Evolutionary conservation across 1,140 invertebrate genomes (phyloP).

Genomic region (Scylla paramamosain): DNA sequence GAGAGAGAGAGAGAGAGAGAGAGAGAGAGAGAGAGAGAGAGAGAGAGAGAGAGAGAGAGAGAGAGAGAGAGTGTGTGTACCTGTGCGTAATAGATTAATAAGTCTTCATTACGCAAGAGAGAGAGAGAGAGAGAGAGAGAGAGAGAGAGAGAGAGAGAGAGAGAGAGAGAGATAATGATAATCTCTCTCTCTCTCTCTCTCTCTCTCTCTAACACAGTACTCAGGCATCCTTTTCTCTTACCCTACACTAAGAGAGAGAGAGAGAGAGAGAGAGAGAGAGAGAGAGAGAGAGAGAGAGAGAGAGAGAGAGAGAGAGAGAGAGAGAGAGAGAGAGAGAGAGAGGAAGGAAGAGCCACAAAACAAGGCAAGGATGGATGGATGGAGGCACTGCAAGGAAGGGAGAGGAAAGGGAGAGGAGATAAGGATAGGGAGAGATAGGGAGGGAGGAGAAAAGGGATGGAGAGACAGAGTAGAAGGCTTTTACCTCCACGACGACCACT

Average conservation of each 20-base stretch:
- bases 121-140: background rate
- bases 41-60: too few species aligned
- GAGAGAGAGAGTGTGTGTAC: background rate
- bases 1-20: too few species aligned
- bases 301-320: background rate
- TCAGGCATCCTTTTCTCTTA: too few species aligned
- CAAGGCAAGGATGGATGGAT: background rate
- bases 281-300: background rate
- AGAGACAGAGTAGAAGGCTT: conserved; percentile 11
- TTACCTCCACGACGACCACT: too few species aligned
- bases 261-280: too few species aligned
- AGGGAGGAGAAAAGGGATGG: background rate
- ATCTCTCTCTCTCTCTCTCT: too few species aligned
- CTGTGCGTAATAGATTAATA: background rate
- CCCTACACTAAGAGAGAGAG: too few species aligned
- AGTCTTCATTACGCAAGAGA: background rate
- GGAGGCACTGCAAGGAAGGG: background rate
- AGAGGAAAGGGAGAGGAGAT: background rate
- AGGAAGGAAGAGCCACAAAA: background rate
- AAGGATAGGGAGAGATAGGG: background rate
- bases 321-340: too few species aligned
- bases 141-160: background rate
- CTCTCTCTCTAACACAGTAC: too few species aligned
- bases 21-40: too few species aligned
- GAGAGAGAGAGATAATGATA: background rate